Conservation (phyloP, 2,113 vertebrate species). For the Brevimyrus niger region DNA sequence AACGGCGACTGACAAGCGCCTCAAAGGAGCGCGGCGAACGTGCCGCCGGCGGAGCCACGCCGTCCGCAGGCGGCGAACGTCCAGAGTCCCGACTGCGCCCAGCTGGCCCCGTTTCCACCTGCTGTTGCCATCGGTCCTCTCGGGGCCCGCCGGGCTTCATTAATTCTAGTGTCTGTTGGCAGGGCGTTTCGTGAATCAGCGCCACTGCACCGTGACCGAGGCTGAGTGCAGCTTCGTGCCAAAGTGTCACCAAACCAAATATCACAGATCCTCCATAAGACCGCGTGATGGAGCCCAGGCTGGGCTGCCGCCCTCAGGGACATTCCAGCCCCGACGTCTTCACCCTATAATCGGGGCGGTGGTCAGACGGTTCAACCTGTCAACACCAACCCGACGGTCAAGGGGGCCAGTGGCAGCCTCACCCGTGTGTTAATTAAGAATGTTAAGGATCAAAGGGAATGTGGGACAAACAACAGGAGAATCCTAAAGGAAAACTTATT, state of each 20-base stretch:
- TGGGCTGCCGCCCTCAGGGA: neutral
- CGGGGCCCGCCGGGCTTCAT: neutral
- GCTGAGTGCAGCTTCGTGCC: neutral
- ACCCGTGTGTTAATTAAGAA: neutral
- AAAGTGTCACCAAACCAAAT: neutral
- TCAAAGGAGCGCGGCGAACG: neutral
- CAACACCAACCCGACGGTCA: neutral
- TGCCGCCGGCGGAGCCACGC: neutral
- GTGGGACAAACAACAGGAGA: neutral
- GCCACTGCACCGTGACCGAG: neutral
- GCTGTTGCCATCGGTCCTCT: neutral
- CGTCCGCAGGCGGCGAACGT: neutral
- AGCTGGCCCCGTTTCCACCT: neutral
- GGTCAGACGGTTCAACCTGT: neutral
- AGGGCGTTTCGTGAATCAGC: neutral
- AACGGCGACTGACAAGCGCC: neutral
- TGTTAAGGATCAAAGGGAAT: neutral
- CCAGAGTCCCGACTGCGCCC: neutral
- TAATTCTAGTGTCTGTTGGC: conserved; percentile 5
- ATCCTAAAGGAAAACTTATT: neutral
- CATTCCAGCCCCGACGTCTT: neutral
- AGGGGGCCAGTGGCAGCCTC: neutral
- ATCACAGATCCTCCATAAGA: neutral
- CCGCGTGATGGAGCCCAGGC: neutral
- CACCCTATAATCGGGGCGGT: neutral